Percentiles rank a stretch among this genome's conserved stretches.
Conservation (phyloP, 1,140 invertebrate species). For the Harpegnathos saltator region DNA sequence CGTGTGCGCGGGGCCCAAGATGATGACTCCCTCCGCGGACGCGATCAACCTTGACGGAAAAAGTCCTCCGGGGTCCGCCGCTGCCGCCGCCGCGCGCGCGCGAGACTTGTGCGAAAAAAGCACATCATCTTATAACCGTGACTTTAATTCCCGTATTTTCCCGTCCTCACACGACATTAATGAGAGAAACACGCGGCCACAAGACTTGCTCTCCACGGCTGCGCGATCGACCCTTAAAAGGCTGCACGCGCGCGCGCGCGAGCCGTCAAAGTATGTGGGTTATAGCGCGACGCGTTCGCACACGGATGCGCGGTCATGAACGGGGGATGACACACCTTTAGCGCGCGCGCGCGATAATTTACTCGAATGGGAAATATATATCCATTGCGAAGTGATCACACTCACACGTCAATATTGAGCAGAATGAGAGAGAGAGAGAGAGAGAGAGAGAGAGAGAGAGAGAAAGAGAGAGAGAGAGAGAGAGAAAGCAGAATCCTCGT, state of each 20-base stretch:
- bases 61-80: slow-evolving; percentile 38
- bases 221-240: slow-evolving; percentile 49
- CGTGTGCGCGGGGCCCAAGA: slow-evolving; percentile 34
- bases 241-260: no score
- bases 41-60: slow-evolving; percentile 64
- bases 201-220: neutral
- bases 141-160: slow-evolving; percentile 8
- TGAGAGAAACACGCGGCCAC: neutral
- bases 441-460: no score
- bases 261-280: slow-evolving; percentile 24
- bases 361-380: slow-evolving; percentile 23
- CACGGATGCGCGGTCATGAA: slow-evolving; percentile 50
- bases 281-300: slow-evolving; percentile 37
- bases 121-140: neutral
- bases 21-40: slow-evolving; percentile 57
- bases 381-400: neutral
- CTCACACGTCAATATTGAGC: no score
- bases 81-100: slow-evolving; percentile 33
- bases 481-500: no score
- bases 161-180: neutral
- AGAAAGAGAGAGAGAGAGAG: no score
- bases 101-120: slow-evolving; percentile 37
- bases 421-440: no score
- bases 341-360: slow-evolving; percentile 33
- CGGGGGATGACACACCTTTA: neutral